Base-by-base conservation (phyloP, 2,797 vertebrate species). In the Apogon talboti region DNA sequence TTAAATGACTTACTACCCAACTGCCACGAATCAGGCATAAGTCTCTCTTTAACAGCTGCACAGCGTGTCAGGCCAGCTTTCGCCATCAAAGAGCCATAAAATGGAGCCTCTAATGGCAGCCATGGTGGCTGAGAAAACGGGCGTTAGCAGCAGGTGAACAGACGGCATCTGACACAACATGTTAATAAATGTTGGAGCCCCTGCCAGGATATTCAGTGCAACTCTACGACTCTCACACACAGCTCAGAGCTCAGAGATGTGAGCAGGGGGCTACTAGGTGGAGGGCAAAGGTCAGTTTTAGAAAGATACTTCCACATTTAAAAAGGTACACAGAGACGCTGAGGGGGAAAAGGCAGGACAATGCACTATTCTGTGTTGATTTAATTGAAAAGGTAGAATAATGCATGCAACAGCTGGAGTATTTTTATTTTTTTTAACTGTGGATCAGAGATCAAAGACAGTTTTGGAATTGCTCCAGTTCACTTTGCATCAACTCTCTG, bases 81-180 rank as follows among this genome's bases (percentile, higher is more conserved):
- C 28, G 2, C 74, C 74, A 76, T 80, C 75, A 83, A 81, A 87
- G 60, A 70, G 59, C 68, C 74, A 79, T 90, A 84, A 84, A 86
- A 56, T 48, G 1, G 37, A 66, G 63, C 54, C 63, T 74, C 76
- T 88, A 85, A 86, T 49, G 48, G 70, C 81, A 30, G 62, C 62
- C 30, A 2, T 0, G 40, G 82, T 38, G 74, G 77, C 79, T 58
- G 66, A 41, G 74, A 58, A 71, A 80, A 63, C 19, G 70, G 61
- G 63, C 70, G 66, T 70, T 71, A 83, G 68, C 59, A 59, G 76
- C 59, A 66, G 74, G 75, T 33, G 68, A 88, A 85, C 84, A 90
- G 85, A 86, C 76, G 76, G 81, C 69, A 52, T 71, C 79, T 90
- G 86, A 86, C 90, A 86, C 90, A 14, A 54, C 74, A 74, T 84